phyloP scores from a whole-genome alignment of 1,140 invertebrate species.

The Bombus affinis region DNA sequence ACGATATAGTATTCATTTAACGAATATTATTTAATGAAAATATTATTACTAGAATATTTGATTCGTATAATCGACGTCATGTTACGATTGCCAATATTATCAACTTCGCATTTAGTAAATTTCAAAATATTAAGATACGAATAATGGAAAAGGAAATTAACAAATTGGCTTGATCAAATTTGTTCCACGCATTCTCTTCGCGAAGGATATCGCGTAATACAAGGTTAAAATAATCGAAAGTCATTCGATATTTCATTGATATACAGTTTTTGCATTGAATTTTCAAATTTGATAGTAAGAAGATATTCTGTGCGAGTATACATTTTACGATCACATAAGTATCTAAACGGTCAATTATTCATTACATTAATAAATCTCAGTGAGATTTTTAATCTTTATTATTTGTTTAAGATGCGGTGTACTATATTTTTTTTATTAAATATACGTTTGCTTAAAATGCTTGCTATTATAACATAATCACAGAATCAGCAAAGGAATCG shows the following conservation, averaged over 20 bases:
- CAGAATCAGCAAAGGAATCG: neutral
- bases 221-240: slow-evolving; percentile 22
- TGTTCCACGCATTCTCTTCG: neutral
- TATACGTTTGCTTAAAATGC: neutral
- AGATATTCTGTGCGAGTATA: neutral
- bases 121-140: neutral
- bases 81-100: neutral
- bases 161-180: neutral
- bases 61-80: slow-evolving; percentile 52
- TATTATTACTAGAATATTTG: slow-evolving; percentile 52
- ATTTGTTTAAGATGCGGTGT: too few relatives aligned
- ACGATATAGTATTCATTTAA: neutral
- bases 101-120: neutral
- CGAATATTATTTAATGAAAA: neutral
- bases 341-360: too few relatives aligned
- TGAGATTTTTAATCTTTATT: too few relatives aligned
- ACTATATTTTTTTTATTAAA: too few relatives aligned
- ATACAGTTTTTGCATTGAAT: neutral
- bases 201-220: neutral
- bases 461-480: neutral
- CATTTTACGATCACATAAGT: neutral
- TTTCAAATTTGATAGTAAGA: neutral
- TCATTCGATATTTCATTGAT: slow-evolving; percentile 5
- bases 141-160: neutral
- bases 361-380: too few relatives aligned